phyloP scores from a whole-genome alignment of 1,140 invertebrate genomes.

The Temnothorax longispinosus region DNA sequence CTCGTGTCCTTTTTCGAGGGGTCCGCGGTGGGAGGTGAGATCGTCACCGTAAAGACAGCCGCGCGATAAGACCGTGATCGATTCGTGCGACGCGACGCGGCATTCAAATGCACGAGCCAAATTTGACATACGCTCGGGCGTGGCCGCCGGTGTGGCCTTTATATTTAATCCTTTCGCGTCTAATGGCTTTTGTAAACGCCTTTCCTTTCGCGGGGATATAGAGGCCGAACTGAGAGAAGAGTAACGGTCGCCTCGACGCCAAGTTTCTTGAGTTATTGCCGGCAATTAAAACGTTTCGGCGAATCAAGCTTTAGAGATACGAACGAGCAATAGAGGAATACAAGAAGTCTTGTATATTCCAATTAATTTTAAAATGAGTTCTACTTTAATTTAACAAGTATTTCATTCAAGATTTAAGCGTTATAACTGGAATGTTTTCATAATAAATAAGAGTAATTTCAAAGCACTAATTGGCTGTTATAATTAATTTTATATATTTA shows the following conservation, averaged over 20 bases:
- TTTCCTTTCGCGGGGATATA: neutral
- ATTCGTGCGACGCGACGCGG: conserved; percentile 18
- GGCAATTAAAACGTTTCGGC: conserved; percentile 1
- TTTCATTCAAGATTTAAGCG: neutral
- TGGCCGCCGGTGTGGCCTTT: conserved; percentile 48
- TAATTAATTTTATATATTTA: neutral
- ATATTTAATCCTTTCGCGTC: conserved; percentile 43
- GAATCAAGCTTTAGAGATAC: conserved; percentile 15
- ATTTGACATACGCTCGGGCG: conserved; percentile 42
- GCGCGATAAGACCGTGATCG: conserved; percentile 51
- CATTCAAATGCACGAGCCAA: conserved; percentile 7
- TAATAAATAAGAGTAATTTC: neutral
- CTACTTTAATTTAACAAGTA: neutral
- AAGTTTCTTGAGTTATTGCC: conserved; percentile 7
- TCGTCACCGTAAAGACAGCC: conserved; percentile 67
- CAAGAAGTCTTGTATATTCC: neutral
- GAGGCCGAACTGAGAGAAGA: neutral
- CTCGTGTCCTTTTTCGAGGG: conserved; percentile 52
- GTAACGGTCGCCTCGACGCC: neutral
- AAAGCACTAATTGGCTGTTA: neutral
- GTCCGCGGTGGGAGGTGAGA: conserved; percentile 53
- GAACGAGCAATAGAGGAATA: neutral
- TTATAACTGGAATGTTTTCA: neutral
- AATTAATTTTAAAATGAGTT: conserved; percentile 9
- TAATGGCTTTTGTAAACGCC: conserved; percentile 31